These are phyloP conservation scores for Podabrus alpinus DNA, from an alignment of 2,888 invertebrate genomes.

Conservation along the genomic window DNA sequence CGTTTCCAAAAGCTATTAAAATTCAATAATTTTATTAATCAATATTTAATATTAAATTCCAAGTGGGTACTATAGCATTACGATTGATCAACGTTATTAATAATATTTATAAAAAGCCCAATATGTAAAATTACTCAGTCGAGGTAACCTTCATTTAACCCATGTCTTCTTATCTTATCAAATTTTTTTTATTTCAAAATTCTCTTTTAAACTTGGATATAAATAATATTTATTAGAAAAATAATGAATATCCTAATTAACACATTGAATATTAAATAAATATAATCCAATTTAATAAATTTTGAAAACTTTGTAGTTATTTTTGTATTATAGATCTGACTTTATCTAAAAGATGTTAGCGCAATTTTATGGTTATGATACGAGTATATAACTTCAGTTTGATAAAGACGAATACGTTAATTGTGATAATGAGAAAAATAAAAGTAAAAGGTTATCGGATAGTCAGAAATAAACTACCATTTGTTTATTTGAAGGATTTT, in stretches of 20 bases:
- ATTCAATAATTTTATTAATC: background rate
- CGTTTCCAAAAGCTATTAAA: background rate
- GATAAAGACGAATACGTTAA: background rate
- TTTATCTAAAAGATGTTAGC: background rate
- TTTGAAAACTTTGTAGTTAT: background rate
- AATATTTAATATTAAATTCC: background rate
- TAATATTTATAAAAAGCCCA: constrained; percentile 24
- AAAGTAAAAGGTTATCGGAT: background rate
- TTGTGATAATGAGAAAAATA: background rate
- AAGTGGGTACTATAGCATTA: background rate
- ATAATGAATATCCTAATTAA: background rate
- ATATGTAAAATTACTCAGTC: constrained; percentile 37
- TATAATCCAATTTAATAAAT: background rate
- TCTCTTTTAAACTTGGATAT: background rate
- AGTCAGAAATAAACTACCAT: background rate
- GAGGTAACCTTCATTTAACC: constrained; percentile 42
- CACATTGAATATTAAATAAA: background rate
- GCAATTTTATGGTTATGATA: background rate
- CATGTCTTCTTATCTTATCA: constrained; percentile 29
- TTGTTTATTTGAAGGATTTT: background rate
- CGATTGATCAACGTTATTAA: constrained; percentile 5
- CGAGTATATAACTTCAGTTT: background rate
- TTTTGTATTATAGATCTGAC: background rate
- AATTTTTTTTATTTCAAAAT: constrained; percentile 1
- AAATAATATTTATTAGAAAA: background rate